Base-by-base conservation (phyloP, 2,797 vertebrate species). In the Amniataba percoides region DNA sequence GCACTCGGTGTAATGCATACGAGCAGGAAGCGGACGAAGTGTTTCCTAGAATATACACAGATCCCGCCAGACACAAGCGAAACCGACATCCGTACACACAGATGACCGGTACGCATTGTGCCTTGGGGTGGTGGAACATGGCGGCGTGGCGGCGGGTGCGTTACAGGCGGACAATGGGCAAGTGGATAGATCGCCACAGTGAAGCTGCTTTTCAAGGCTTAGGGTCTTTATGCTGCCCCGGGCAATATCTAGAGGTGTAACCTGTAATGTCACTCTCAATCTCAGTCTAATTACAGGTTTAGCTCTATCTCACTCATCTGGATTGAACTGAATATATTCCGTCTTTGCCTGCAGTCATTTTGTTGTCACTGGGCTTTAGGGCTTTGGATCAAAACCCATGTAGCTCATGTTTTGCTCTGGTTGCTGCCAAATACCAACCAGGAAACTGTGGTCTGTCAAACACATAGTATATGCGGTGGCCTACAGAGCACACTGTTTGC, bases 1-100 rank as follows among this genome's bases (percentile, higher is more conserved):
- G 86, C 93, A 92, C 87, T 87, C 72, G 71, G 86, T 80, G 88
- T 93, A 94, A 95, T 93, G 86, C 93, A 88, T 78, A 79, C 42
- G 36, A 94, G 84, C 94, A 94, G 93, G 79, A 81, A 82, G 46
- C 34, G 71, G 87, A 91, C 72, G 42, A 82, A 89, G 81, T 25
- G 76, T 76, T 92, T 93, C 91, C 91, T 80, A 36, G 73, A 87
- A 87, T 81, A 89, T 82, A 87, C 78, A 87, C 83, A 85, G 83
- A 82, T 83, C 74, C 85, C 42, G 66, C 82, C 73, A 80, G 89
- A 87, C 85, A 48, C 84, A 89, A 94, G 87, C 34, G 74, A 88
- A 92, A 89, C 88, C 18, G 90, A 94, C 92, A 93, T 89, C 84
- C 67, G 39, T 86, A 78, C 82, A 89, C 81, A 59, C 78, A 55